phyloP scores from a whole-genome alignment of 2,888 invertebrate genomes.

The Disparrhopalites patrizii region DNA sequence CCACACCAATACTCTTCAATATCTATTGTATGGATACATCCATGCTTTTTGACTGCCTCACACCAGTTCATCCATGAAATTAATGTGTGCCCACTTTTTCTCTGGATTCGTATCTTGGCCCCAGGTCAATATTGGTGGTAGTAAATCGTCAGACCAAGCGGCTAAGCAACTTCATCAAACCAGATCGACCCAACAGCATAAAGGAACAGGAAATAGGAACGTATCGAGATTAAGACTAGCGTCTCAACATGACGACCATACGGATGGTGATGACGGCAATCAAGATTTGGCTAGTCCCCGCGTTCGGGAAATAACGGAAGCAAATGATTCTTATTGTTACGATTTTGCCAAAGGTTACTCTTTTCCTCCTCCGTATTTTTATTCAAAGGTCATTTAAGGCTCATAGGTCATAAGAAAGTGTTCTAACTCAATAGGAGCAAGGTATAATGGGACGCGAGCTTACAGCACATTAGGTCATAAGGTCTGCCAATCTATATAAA shows the following conservation, averaged over 20 bases:
- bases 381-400: no score
- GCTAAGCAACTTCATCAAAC: slow-evolving; percentile 29
- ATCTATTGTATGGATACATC: no score
- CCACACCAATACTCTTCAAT: no score
- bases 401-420: no score
- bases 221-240: slow-evolving; percentile 42
- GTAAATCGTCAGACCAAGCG: slow-evolving; percentile 33
- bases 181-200: slow-evolving; percentile 34
- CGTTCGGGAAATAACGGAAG: slow-evolving; percentile 49
- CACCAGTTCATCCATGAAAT: no score
- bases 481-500: neutral
- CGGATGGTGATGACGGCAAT: slow-evolving; percentile 48
- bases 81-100: no score
- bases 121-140: slow-evolving; percentile 45
- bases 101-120: neutral
- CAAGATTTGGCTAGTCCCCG: slow-evolving; percentile 51
- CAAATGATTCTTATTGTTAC: slow-evolving; percentile 45
- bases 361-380: neutral
- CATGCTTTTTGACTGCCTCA: no score
- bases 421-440: no score
- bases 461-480: no score
- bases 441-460: no score
- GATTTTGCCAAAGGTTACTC: slow-evolving; percentile 44
- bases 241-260: slow-evolving; percentile 47
- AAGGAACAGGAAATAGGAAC: slow-evolving; percentile 22